phyloP scores from a whole-genome alignment of 1,140 invertebrate species.

The Drosophila setifemur region DNA sequence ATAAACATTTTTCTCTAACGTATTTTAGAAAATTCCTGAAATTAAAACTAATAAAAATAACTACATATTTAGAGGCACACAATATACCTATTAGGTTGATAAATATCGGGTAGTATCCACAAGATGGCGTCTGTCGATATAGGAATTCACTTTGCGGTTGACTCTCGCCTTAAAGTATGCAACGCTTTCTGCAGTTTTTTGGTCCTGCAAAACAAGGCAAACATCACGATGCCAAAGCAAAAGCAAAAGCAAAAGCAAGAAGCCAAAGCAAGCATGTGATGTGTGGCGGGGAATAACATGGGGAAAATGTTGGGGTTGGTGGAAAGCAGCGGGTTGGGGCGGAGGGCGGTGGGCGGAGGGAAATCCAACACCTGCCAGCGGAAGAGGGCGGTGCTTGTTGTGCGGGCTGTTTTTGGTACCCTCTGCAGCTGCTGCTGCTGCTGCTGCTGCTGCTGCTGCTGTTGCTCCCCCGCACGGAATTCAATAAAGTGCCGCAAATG shows the following conservation, averaged over 20 bases:
- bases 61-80: not conserved
- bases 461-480: conserved; percentile 36
- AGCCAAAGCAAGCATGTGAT: conserved; percentile 18
- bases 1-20: not conserved
- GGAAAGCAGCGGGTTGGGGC: not conserved
- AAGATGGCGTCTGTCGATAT: conserved; percentile 60
- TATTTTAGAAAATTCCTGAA: not conserved
- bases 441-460: not conserved
- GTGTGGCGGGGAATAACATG: conserved; percentile 39
- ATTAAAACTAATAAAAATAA: not conserved
- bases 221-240: conserved; percentile 37
- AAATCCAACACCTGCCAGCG: conserved; percentile 48
- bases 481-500: conserved; percentile 68
- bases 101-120: not conserved
- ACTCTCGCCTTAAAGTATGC: conserved; percentile 61
- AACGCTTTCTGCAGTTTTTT: conserved; percentile 40
- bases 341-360: not conserved
- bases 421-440: not conserved
- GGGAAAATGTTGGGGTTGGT: conserved; percentile 6
- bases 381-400: conserved; percentile 22
- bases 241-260: conserved; percentile 11
- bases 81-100: not conserved
- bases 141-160: conserved; percentile 69
- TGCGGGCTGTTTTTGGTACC: conserved; percentile 36
- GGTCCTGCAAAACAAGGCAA: conserved; percentile 36